These are phyloP conservation scores for Thalassaphorura encarpata DNA, from an alignment of 1,140 invertebrate species.

Conservation along the genomic window DNA sequence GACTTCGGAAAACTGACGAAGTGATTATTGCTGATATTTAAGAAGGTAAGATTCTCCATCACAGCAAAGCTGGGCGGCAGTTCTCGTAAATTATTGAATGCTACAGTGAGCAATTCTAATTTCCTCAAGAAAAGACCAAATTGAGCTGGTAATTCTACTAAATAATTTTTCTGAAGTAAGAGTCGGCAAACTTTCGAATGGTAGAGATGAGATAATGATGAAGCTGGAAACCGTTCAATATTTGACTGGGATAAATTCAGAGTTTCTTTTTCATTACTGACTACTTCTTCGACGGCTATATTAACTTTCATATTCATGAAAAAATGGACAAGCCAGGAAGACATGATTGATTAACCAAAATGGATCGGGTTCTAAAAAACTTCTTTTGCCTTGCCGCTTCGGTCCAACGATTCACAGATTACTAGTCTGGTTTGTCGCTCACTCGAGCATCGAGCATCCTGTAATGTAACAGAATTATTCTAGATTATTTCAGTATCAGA, in stretches of 20 bases:
- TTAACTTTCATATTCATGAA: background rate
- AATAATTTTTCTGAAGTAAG: background rate
- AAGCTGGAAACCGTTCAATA: background rate
- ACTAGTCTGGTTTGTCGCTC: too few species aligned
- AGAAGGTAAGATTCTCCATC: background rate
- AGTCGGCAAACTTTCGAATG: background rate
- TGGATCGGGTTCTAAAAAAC: too few species aligned
- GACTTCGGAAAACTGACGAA: background rate
- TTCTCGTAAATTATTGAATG: background rate
- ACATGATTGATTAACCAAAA: too few species aligned
- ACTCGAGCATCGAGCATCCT: too few species aligned
- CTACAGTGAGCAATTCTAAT: background rate
- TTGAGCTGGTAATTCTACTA: background rate
- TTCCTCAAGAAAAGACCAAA: background rate
- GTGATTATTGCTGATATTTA: slow-evolving; percentile 9
- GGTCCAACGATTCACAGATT: too few species aligned
- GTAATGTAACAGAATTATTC: too few species aligned
- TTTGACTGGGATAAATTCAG: background rate
- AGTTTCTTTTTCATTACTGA: background rate
- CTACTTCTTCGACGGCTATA: background rate
- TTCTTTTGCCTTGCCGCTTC: too few species aligned
- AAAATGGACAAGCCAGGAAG: background rate
- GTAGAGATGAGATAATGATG: background rate
- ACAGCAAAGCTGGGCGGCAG: background rate
- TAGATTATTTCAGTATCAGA: too few species aligned